These are phyloP conservation scores for Eueremaeus valkanovi DNA, from an alignment of 2,888 invertebrate genomes.

Conservation along the genomic window DNA sequence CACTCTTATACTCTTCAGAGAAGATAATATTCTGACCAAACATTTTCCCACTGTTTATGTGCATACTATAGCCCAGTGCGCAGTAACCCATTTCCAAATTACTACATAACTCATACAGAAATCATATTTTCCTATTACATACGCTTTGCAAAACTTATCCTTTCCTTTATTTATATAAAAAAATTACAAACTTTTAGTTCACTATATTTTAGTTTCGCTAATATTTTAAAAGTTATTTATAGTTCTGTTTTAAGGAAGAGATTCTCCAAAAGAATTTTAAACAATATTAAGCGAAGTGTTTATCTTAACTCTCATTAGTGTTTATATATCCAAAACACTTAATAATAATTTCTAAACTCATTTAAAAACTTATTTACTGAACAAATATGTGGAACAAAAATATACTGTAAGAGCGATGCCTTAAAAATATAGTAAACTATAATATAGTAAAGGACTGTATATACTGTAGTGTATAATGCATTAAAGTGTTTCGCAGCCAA, in stretches of 20 bases:
- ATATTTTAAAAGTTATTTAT: conserved; percentile 1
- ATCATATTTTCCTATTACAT: background rate
- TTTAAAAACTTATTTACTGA: background rate
- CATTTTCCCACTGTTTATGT: background rate
- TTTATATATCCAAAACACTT: background rate
- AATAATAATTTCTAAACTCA: conserved; percentile 9
- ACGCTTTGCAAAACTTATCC: background rate
- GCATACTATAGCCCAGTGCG: background rate
- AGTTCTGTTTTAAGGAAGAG: conserved; percentile 1
- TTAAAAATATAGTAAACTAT: too few species aligned
- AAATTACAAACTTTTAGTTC: background rate
- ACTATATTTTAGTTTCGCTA: background rate
- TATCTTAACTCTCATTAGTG: conserved; percentile 6
- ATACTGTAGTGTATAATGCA: too few species aligned
- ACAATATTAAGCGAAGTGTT: background rate
- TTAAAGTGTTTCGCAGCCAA: background rate
- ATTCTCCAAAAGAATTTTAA: background rate
- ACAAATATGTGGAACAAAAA: background rate
- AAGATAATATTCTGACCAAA: conserved; percentile 20
- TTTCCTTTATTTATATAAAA: background rate
- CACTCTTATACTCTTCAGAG: background rate
- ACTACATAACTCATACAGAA: conserved; percentile 6
- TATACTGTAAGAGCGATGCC: too few species aligned
- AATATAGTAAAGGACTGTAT: too few species aligned
- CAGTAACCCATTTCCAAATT: conserved; percentile 3